Base-by-base conservation (phyloP, 2,113 vertebrate species). In the Pholis gunnellus region DNA sequence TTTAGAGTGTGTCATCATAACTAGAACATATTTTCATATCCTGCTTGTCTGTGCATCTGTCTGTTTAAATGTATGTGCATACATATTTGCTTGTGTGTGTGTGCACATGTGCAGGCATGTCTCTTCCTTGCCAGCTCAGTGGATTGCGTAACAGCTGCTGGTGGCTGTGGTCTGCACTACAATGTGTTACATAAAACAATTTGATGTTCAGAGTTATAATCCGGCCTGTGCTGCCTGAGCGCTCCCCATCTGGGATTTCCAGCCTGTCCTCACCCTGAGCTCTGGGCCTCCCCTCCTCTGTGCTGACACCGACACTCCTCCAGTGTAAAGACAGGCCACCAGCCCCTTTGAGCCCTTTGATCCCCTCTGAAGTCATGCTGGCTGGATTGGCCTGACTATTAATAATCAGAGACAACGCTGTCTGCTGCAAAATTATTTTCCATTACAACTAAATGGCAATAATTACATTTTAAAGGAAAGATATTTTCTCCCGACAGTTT, bases 101-200 rank as follows among this genome's bases (percentile, higher is more conserved):
- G 59, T 25, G 61, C 48, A 60, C 64, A 71, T 65, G 81, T 86
- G 76, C 72, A 50, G 52, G 57, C 78, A 44, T 75, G 54, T 67
- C 61, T 77, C 77, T 48, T 74, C 59, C 86, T 88, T 85, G 81
- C 86, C 79, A 90, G 92, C 89, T 91, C 92, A 93, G 42, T 79
- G 70, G 82, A 83, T 95, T 94, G 92, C 83, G 44, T 93, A 94
- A 94, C 79, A 90, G 83, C 84, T 87, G 87, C 82, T 88, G 84
- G 89, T 89, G 84, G 86, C 87, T 83, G 88, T 82, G 50, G 78
- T 89, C 89, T 87, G 88, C 77, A 77, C 85, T 90, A 81, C 91
- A 86, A 63, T 90, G 88, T 89, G 88, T 95, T 95, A 95, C 83
- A 85, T 94, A 95, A 95, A 83, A 92, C 89, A 89, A 91, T 94